phyloP scores from a whole-genome alignment of 2,113 vertebrate genomes.

The Copsychus sechellarum region DNA sequence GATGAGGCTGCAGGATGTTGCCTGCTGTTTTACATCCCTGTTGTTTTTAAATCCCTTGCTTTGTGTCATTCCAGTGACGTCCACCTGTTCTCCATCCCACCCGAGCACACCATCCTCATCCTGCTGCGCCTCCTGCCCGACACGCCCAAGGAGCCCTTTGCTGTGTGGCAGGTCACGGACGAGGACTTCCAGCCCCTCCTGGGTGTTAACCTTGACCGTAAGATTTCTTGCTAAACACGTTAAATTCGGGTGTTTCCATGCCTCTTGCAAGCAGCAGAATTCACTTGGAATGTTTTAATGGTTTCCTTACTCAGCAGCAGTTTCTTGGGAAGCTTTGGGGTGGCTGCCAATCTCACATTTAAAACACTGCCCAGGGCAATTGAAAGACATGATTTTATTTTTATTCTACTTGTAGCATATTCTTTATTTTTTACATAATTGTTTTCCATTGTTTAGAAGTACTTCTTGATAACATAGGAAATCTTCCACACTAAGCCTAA shows the following conservation, averaged over 20 bases:
- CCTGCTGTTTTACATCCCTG: background rate
- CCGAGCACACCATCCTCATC: conserved; percentile 84
- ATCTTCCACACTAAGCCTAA: background rate
- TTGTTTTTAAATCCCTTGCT: fast-evolving
- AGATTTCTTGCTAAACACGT: conserved; percentile 36
- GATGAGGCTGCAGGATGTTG: background rate
- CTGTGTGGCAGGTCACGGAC: conserved; percentile 89
- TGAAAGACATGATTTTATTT: background rate
- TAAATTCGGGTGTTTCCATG: background rate
- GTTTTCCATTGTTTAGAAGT: background rate
- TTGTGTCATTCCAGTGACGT: conserved; percentile 62
- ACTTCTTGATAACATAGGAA: background rate
- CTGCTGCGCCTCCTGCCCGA: conserved; percentile 86
- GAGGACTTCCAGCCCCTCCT: conserved; percentile 89
- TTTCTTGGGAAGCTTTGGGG: background rate
- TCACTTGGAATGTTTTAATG: background rate
- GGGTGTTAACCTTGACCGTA: conserved; percentile 88
- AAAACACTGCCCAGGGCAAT: background rate
- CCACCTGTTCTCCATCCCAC: conserved; percentile 79
- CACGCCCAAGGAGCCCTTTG: conserved; percentile 83
- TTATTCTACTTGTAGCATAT: background rate
- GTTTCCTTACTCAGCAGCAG: background rate
- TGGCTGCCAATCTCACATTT: background rate
- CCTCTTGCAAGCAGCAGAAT: background rate
- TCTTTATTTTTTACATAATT: background rate